phyloP scores from a whole-genome alignment of 2,113 vertebrate species.

The Todiramphus saurophagus region DNA sequence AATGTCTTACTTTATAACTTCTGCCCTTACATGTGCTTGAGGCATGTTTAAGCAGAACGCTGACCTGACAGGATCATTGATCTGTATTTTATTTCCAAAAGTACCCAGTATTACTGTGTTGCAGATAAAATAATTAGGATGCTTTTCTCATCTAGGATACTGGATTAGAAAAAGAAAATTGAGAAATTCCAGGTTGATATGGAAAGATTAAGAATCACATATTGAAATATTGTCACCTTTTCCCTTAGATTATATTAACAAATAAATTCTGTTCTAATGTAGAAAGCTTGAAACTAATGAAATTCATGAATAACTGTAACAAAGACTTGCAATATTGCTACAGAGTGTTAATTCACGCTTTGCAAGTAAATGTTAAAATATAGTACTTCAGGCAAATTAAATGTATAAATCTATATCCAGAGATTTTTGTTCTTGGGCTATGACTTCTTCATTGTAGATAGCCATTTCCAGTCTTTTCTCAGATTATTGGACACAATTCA shows the following conservation, averaged over 20 bases:
- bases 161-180: not conserved
- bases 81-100: not conserved
- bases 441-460: not conserved
- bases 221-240: not conserved
- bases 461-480: not conserved
- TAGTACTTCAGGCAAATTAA: not conserved
- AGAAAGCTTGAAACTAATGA: not conserved
- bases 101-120: not conserved
- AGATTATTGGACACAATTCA: not conserved
- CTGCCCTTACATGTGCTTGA: not conserved
- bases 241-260: not conserved
- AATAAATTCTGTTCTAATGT: not conserved
- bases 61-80: not conserved
- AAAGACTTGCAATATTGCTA: not conserved
- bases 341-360: not conserved
- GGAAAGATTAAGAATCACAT: not conserved
- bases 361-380: not conserved
- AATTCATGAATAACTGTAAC: slow-evolving; percentile 8
- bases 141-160: not conserved
- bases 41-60: not conserved
- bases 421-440: not conserved
- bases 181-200: not conserved
- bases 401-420: not conserved
- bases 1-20: not conserved
- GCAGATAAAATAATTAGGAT: not conserved